Percentiles rank a stretch among this genome's conserved stretches.
Evolutionary conservation across 2,888 invertebrate species (phyloP).

Genomic region (Drosophila percnosoma): DNA sequence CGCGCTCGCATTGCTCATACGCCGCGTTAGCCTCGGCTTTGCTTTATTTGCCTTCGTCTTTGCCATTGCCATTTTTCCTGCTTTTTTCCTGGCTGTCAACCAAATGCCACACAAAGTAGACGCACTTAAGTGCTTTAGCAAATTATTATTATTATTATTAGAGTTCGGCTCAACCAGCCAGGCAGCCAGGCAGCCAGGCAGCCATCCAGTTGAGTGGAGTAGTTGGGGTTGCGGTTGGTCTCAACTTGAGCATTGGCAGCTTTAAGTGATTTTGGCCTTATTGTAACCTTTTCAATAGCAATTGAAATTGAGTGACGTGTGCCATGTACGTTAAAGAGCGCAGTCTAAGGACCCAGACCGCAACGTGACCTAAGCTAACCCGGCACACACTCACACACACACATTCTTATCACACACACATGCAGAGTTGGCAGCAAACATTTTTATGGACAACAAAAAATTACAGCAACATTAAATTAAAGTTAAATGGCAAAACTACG

Average conservation of each 20-base stretch:
- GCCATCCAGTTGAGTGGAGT: not conserved
- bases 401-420: not conserved
- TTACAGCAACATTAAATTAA: conserved; percentile 80
- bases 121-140: conserved; percentile 78
- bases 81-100: conserved; percentile 43
- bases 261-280: conserved; percentile 71
- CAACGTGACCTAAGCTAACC: conserved; percentile 69
- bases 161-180: conserved; percentile 25
- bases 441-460: conserved; percentile 74
- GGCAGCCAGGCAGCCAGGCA: not conserved
- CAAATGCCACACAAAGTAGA: conserved; percentile 69
- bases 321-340: conserved; percentile 27
- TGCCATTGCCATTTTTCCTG: not conserved
- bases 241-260: conserved; percentile 60
- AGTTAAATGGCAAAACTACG: conserved; percentile 81
- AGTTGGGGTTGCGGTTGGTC: not conserved
- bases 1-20: conserved; percentile 70
- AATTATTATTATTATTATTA: conserved; percentile 75
- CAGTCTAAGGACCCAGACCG: conserved; percentile 34
- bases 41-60: conserved; percentile 51
- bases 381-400: conserved; percentile 21
- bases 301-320: conserved; percentile 59
- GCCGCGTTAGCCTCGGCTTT: conserved; percentile 52
- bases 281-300: conserved; percentile 72
- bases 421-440: conserved; percentile 25